These are phyloP conservation scores for Steatornis caripensis DNA, from an alignment of 2,113 vertebrate species.

Conservation along the genomic window DNA sequence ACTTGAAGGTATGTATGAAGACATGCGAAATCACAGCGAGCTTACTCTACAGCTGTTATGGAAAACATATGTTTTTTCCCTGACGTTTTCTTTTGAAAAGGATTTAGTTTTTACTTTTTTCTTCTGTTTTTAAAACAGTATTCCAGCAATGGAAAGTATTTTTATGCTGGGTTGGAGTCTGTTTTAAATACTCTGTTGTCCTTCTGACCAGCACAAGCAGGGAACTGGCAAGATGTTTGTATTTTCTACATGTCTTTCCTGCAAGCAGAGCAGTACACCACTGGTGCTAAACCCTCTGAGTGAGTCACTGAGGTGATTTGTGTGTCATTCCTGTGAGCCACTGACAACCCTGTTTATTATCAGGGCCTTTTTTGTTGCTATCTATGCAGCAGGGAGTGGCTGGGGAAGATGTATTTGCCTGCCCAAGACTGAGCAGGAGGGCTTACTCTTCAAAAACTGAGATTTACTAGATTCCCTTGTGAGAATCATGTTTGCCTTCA, in stretches of 20 bases:
- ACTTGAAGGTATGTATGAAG: not conserved
- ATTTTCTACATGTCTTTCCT: not conserved
- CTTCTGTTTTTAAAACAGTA: not conserved
- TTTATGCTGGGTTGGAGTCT: not conserved
- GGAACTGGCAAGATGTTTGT: not conserved
- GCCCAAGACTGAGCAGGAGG: not conserved
- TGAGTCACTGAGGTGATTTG: not conserved
- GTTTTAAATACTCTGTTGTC: not conserved
- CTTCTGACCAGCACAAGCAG: not conserved
- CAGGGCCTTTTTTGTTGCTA: not conserved
- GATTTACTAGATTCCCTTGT: not conserved
- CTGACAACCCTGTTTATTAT: not conserved
- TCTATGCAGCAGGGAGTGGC: not conserved
- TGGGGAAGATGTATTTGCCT: not conserved
- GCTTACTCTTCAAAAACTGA: not conserved
- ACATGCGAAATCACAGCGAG: not conserved
- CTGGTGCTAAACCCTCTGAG: rapidly evolving
- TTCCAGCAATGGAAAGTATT: not conserved
- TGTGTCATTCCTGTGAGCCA: not conserved
- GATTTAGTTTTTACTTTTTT: not conserved
- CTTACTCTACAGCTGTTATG: not conserved
- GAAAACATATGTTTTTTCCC: not conserved
- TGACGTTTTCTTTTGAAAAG: not conserved
- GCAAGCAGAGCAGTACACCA: not conserved
- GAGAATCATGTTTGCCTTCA: not conserved